Evolutionary conservation across 2,113 vertebrate species (phyloP).

Genomic region (Alosa alosa): DNA sequence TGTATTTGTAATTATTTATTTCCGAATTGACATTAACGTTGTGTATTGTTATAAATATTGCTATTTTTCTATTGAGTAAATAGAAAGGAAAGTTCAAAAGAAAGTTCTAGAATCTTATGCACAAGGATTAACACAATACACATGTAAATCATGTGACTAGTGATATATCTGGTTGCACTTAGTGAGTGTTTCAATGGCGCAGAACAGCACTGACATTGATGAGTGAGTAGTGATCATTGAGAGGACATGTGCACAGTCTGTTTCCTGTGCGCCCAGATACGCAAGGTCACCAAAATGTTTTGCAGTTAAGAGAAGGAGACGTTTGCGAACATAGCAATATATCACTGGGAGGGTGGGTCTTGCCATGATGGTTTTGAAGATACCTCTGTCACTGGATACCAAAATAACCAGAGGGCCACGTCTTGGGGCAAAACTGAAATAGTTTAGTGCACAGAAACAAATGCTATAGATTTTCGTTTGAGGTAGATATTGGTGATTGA

Average conservation of each 20-base stretch:
- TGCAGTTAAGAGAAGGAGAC: background rate
- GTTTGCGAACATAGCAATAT: background rate
- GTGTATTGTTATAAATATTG: no score
- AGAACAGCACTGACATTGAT: background rate
- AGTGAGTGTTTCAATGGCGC: background rate
- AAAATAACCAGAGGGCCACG: background rate
- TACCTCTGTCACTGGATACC: background rate
- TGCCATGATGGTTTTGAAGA: background rate
- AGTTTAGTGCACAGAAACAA: background rate
- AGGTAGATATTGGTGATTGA: background rate
- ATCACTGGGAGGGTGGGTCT: background rate
- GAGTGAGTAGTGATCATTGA: background rate
- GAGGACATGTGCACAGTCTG: background rate
- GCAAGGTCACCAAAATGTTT: background rate
- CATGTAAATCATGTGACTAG: background rate
- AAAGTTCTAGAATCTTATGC: background rate
- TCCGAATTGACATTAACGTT: no score
- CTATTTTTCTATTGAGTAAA: no score
- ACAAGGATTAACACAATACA: background rate
- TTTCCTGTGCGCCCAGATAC: background rate
- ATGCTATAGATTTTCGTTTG: background rate
- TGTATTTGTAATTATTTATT: no score
- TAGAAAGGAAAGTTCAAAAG: background rate
- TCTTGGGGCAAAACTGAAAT: background rate
- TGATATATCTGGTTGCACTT: background rate